Evolutionary conservation across 2,888 invertebrate genomes (phyloP), one percentile per base, ranked within the genome.

Genomic region (Chymomyza procnemis): DNA sequence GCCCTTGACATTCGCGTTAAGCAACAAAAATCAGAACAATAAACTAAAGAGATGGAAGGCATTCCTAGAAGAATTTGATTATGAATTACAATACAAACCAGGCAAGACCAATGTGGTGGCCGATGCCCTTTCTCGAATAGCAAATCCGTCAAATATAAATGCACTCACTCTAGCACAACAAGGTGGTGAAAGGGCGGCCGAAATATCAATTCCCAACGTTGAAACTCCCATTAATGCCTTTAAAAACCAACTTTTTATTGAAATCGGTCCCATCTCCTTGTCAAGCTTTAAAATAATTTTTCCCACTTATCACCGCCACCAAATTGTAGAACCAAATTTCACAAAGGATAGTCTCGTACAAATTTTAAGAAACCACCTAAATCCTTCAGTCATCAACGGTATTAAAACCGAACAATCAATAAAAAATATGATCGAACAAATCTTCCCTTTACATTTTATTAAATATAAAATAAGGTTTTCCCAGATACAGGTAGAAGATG

Each of bases 141-240:
- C 55, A 19, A 19, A 48, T 48, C 19, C 34, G 12, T 3, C 52
- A 6, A 26, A 54, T 61, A 59, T 69, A 18, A 67, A 65, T 60
- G 54, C 67, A 30, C 30, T 64, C 46, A 61, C 73, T 1, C 14
- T 57, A 18, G 70, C 67, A 4, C 55, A 41, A 16, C 69, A 67
- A 18, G 70, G 69, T 41, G 30, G 34, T n/a, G 68, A 72, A 4
- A 72, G 67, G 16, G 69, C 69, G 3, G 60, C 62, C 34, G 54
- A 69, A 14, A 60, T 66, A 34, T 52, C 67, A 64, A 67, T 73
- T 12, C 66, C 60, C 6, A 62, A 52, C 18, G 22, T 58, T n/a
- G 65, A 65, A 66, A 41, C 26, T 3, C 66, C 69, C 34, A 56
- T 72, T 19, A 73, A 70, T 21, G 69, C 63, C 12, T 70, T 66